Conservation (phyloP, 2,797 vertebrate species). For the Xenopus petersii region DNA sequence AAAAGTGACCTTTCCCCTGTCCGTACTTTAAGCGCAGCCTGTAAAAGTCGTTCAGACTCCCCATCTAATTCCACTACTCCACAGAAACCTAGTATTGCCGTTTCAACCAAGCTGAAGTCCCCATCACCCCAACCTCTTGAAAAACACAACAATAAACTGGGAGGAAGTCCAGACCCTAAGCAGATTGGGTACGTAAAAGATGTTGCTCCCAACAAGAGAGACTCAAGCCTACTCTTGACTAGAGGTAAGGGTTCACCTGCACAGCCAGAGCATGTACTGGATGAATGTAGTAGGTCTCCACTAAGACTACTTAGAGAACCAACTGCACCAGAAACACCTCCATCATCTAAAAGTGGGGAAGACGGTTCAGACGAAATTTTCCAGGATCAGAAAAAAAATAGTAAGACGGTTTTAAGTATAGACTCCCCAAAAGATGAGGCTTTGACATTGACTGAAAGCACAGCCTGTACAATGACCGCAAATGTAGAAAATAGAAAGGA, state of each 20-base stretch:
- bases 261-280: background rate
- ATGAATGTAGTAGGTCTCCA: slow-evolving; percentile 38
- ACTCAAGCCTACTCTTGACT: background rate
- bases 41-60: background rate
- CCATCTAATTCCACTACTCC: background rate
- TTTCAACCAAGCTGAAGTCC: slow-evolving; percentile 17
- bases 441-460: slow-evolving; percentile 46
- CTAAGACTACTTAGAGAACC: slow-evolving; percentile 50
- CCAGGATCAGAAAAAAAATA: background rate
- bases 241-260: background rate
- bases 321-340: slow-evolving; percentile 41
- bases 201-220: slow-evolving; percentile 52
- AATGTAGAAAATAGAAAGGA: background rate
- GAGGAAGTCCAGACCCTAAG: background rate
- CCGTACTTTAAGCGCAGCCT: background rate
- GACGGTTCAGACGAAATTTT: background rate
- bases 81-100: background rate
- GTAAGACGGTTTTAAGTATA: background rate
- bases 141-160: slow-evolving; percentile 26
- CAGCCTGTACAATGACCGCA: background rate
- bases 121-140: slow-evolving; percentile 40
- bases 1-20: background rate
- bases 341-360: slow-evolving; percentile 46
- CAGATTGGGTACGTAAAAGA: background rate
- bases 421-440: background rate